Conservation (phyloP, 2,797 vertebrate genomes). For the Manis pentadactyla region DNA sequence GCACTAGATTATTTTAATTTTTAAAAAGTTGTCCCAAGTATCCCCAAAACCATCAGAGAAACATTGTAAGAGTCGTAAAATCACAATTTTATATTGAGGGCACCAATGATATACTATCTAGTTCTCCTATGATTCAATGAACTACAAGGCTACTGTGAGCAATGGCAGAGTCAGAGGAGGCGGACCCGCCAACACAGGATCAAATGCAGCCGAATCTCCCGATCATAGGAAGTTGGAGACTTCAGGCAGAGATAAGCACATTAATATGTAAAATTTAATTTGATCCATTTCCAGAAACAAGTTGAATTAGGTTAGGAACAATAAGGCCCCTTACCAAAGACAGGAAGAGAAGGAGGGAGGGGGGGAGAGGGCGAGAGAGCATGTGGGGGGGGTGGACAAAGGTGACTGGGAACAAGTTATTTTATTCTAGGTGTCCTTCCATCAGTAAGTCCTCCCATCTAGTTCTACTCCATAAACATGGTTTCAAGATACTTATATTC, state of each 20-base stretch:
- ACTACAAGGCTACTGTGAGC: background rate
- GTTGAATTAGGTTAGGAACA: constrained; percentile 37
- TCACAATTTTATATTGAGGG: background rate
- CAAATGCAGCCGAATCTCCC: background rate
- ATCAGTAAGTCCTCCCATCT: background rate
- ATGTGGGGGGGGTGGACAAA: background rate
- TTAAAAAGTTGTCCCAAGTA: background rate
- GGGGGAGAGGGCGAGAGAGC: background rate
- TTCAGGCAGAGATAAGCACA: background rate
- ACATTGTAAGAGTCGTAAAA: background rate
- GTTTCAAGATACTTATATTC: background rate
- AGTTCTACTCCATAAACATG: background rate
- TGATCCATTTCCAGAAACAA: constrained; percentile 48
- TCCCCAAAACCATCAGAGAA: background rate
- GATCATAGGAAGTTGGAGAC: background rate
- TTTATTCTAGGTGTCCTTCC: background rate
- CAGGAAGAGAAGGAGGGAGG: background rate
- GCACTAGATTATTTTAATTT: background rate
- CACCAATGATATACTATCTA: background rate
- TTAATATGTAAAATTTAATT: background rate
- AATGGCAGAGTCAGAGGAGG: background rate
- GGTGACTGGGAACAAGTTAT: background rate
- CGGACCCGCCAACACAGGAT: background rate
- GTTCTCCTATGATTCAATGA: background rate
- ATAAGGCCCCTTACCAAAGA: background rate